These are phyloP conservation scores for Mionectes olivaceus DNA, from an alignment of 2,797 vertebrate species.

Conservation along the genomic window DNA sequence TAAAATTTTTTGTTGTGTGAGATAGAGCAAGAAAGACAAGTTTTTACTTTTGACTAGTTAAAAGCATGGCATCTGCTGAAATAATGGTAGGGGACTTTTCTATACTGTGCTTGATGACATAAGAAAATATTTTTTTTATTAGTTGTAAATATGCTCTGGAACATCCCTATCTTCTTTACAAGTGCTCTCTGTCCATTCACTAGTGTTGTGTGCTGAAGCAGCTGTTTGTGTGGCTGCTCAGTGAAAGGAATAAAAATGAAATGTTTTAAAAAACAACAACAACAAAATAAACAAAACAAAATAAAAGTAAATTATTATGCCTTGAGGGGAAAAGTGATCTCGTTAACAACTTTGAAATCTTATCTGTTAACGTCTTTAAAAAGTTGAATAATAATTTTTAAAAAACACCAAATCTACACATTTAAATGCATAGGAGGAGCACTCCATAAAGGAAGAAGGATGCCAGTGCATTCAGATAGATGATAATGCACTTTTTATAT, in stretches of 20 bases:
- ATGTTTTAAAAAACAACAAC: neutral
- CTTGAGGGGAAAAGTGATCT: accelerated
- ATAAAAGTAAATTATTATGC: neutral
- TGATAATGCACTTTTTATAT: neutral
- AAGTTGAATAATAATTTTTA: neutral
- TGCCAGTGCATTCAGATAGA: neutral
- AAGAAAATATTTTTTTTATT: neutral
- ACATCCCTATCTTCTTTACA: neutral
- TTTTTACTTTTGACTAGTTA: neutral
- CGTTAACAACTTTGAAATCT: neutral
- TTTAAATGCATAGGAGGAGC: neutral
- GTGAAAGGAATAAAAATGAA: neutral
- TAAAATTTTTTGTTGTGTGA: neutral
- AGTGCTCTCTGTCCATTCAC: neutral
- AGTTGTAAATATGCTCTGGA: neutral
- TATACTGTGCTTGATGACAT: neutral
- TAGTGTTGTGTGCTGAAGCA: neutral
- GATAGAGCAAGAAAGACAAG: neutral
- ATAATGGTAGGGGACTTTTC: neutral
- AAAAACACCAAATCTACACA: neutral
- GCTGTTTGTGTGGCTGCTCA: neutral
- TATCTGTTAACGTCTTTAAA: neutral
- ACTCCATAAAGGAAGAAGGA: neutral
- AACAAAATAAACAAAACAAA: too few relatives aligned
- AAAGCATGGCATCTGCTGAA: neutral